Conservation (phyloP, 2,797 vertebrate genomes). For the Smutsia temminckii region DNA sequence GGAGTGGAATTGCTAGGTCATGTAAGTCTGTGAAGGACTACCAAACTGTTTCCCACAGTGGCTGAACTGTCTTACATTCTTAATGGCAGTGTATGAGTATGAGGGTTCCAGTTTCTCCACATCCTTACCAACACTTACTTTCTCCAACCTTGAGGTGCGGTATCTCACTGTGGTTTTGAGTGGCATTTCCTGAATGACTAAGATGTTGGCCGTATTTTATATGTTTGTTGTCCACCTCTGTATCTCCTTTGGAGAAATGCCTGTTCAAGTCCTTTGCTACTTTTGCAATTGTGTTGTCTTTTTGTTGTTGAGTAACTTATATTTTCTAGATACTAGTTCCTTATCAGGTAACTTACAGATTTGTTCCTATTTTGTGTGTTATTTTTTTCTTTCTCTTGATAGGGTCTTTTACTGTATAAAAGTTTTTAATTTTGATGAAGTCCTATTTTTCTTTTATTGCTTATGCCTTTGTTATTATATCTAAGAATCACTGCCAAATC, state of each 20-base stretch:
- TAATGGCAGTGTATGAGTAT: fast-evolving
- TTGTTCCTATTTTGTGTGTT: not conserved
- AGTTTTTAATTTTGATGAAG: not conserved
- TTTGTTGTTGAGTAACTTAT: not conserved
- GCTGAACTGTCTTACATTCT: not conserved
- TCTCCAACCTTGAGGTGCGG: not conserved
- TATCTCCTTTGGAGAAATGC: slow-evolving; percentile 1
- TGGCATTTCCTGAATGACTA: not conserved
- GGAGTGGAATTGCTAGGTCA: not conserved
- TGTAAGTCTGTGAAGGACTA: not conserved
- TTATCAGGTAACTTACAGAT: not conserved
- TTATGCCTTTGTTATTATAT: not conserved
- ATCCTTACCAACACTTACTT: not conserved
- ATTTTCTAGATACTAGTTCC: not conserved
- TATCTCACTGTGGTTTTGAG: not conserved
- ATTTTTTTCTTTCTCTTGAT: not conserved
- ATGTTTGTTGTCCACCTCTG: not conserved
- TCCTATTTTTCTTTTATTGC: not conserved
- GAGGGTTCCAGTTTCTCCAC: not conserved
- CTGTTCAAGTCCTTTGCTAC: not conserved
- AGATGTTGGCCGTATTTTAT: not conserved
- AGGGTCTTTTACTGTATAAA: not conserved
- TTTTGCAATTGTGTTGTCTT: not conserved
- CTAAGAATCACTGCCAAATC: not conserved
- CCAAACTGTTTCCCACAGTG: not conserved